Evolutionary conservation across 2,888 invertebrate genomes (phyloP).

Genomic region (Lottia scabra): DNA sequence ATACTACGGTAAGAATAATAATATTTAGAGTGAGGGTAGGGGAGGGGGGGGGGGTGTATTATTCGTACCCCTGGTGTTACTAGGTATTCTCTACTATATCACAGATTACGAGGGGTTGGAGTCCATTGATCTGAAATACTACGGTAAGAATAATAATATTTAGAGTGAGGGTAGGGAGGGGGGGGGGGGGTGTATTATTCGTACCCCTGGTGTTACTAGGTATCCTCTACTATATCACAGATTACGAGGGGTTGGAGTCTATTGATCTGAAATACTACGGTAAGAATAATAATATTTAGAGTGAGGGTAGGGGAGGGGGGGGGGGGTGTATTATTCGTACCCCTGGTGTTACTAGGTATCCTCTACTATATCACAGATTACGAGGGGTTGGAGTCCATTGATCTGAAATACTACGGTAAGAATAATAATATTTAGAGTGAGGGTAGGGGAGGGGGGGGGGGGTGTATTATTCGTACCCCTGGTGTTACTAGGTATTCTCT

Average conservation of each 20-base stretch:
- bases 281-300: slow-evolving; percentile 24
- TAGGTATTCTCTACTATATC: slow-evolving; percentile 44
- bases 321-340: too few relatives aligned
- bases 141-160: slow-evolving; percentile 39
- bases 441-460: slow-evolving; percentile 18
- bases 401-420: slow-evolving; percentile 57
- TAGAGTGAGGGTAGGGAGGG: too few relatives aligned
- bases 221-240: slow-evolving; percentile 40
- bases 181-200: slow-evolving; percentile 41
- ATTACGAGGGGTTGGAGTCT: slow-evolving; percentile 34
- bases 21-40: background rate
- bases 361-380: slow-evolving; percentile 39
- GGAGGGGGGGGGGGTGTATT: too few relatives aligned
- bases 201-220: slow-evolving; percentile 51
- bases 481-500: slow-evolving; percentile 45
- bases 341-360: slow-evolving; percentile 49
- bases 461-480: slow-evolving; percentile 51
- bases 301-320: too few relatives aligned
- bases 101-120: slow-evolving; percentile 31
- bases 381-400: slow-evolving; percentile 38
- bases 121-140: slow-evolving; percentile 52
- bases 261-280: slow-evolving; percentile 57
- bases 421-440: too few relatives aligned
- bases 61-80: slow-evolving; percentile 49
- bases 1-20: slow-evolving; percentile 50